Evolutionary conservation across 1,140 invertebrate species (phyloP).

Genomic region (Reticulitermes speratus): DNA sequence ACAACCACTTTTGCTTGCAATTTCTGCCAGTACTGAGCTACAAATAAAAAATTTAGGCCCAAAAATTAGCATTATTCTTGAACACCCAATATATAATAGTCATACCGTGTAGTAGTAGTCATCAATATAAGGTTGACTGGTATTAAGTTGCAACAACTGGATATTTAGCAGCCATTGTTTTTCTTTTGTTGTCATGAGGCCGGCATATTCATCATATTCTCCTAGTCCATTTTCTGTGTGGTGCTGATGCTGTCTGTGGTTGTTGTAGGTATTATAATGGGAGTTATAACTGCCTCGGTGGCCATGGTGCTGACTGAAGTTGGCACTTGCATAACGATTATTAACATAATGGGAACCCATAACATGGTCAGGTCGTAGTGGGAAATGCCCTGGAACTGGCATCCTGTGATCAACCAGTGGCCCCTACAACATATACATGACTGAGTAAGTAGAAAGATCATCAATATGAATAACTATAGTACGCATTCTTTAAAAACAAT

Average conservation of each 20-base stretch:
- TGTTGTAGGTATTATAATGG: constrained; percentile 6
- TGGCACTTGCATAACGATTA: neutral
- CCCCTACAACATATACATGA: neutral
- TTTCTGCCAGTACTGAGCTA: too few relatives aligned
- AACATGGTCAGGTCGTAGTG: neutral
- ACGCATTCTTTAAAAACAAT: too few relatives aligned
- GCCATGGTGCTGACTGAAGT: constrained; percentile 21
- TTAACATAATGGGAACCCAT: neutral
- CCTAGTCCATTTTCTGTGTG: constrained; percentile 33
- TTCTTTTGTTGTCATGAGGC: constrained; percentile 86
- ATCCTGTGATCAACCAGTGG: neutral
- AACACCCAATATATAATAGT: too few relatives aligned
- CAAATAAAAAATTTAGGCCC: too few relatives aligned
- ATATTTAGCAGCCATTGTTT: constrained; percentile 94
- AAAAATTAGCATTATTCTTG: too few relatives aligned
- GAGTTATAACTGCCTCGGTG: constrained; percentile 21
- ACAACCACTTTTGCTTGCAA: too few relatives aligned
- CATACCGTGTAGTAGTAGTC: constrained; percentile 79
- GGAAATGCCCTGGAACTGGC: neutral
- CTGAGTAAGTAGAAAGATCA: too few relatives aligned
- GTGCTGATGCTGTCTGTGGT: neutral
- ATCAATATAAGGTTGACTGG: constrained; percentile 80
- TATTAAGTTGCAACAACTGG: constrained; percentile 83
- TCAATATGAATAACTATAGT: too few relatives aligned
- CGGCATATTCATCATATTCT: constrained; percentile 76